phyloP scores from a whole-genome alignment of 1,140 invertebrate species.

The Drosophila eugracilis region DNA sequence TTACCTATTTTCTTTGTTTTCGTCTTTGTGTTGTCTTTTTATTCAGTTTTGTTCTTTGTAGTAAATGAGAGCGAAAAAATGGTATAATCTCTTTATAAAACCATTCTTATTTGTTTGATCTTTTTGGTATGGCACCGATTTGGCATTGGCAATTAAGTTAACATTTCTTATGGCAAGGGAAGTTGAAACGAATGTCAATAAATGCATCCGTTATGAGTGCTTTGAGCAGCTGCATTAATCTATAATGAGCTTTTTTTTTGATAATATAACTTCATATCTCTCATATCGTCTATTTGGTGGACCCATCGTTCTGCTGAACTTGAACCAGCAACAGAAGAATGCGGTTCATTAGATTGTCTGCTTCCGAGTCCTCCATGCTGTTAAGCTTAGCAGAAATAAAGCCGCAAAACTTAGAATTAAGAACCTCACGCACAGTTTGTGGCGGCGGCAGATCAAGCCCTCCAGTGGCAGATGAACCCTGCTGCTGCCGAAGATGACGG shows the following conservation, averaged over 20 bases:
- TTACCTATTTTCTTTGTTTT: slow-evolving; percentile 35
- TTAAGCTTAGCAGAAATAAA: slow-evolving; percentile 83
- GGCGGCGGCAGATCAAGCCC: slow-evolving; percentile 69
- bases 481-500: slow-evolving; percentile 78
- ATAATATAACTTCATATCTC: slow-evolving; percentile 13
- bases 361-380: slow-evolving; percentile 81
- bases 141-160: slow-evolving; percentile 60
- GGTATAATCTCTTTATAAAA: slow-evolving; percentile 19
- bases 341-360: slow-evolving; percentile 84
- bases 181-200: slow-evolving; percentile 38
- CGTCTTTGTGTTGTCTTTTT: slow-evolving; percentile 18
- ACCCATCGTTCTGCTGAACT: slow-evolving; percentile 67
- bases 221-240: slow-evolving; percentile 64
- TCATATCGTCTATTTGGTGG: slow-evolving; percentile 37
- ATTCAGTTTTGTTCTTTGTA: slow-evolving; percentile 15
- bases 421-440: slow-evolving; percentile 79
- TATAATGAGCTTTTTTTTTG: slow-evolving; percentile 42
- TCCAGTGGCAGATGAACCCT: slow-evolving; percentile 44
- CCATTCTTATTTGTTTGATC: slow-evolving; percentile 38
- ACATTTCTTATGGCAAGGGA: slow-evolving; percentile 49
- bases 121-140: slow-evolving; percentile 81
- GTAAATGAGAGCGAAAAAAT: slow-evolving; percentile 17
- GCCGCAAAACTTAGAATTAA: slow-evolving; percentile 82
- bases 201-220: slow-evolving; percentile 20
- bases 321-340: slow-evolving; percentile 78